Base-by-base conservation (phyloP, 2,113 vertebrate species). In the Psittacula cyanocephala region DNA sequence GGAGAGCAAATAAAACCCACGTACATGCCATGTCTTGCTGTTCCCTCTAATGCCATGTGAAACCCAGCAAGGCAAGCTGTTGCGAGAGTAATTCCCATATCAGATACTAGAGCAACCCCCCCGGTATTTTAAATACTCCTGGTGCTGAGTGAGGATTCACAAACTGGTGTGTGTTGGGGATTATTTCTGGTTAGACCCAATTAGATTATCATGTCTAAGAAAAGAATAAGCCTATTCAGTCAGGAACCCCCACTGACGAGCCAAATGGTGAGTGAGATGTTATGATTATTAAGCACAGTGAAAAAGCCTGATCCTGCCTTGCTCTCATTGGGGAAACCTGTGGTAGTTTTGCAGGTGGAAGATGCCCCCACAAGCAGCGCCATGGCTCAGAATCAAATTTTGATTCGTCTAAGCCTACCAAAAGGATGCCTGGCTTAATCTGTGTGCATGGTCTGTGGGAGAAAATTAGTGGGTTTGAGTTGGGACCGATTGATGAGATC, bases 111-210 rank as follows among this genome's bases (percentile, higher is more conserved):
- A 41, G 63, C 76, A 31, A 9, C 27, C 23, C 55, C 57, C 27
- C 65, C 5, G 53, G 72, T 33, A 76, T 63, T 15, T 15, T 72
- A 13, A 76, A 16, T 85, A 33, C 60, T 89, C 31, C 83, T 18
- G 31, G 50, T 64, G 82, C 82, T 31, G 83, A 44, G 41, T 24
- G 86, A 84, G 68, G 89, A 74, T 70, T 92, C 93, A 33, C 86
- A 47, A 63, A 78, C 47, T 63, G 93, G 65, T 76, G 78, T 72
- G 94, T 39, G 49, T 33, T 65, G 81, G 74, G 95, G 94, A 92
- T 93, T 96, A 93, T 93, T 97, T 95, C 87, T 94, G 86, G 90
- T 97, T 92, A 96, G 95, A 72, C 95, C 90, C 91, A 94, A 95
- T 92, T 95, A 94, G 95, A 96, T 95, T 97, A 96, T 95, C 94